Percentiles rank a stretch among this genome's conserved stretches.
phyloP scores from a whole-genome alignment of 2,113 vertebrate genomes.

The Scomber colias region DNA sequence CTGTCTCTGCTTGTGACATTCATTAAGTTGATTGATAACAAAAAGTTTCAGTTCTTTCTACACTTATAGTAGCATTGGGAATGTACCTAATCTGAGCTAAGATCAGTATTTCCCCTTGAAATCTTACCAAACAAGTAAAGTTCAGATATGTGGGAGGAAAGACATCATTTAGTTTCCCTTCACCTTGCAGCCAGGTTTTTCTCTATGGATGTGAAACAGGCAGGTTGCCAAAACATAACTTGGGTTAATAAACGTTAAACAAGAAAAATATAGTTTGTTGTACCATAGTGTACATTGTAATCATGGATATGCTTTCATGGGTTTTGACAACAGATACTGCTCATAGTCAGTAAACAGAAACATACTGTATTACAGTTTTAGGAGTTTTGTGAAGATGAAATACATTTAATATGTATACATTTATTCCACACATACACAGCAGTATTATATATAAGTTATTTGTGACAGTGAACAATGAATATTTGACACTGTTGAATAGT shows the following conservation, averaged over 20 bases:
- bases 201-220: conserved; percentile 45
- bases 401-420: no score
- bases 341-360: neutral
- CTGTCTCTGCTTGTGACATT: conserved; percentile 10
- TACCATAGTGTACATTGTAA: neutral
- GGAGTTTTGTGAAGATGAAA: no score
- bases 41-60: neutral
- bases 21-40: neutral
- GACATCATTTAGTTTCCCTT: conserved; percentile 41
- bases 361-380: neutral
- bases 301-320: neutral
- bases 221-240: neutral
- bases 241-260: neutral
- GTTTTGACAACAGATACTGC: neutral
- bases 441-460: no score
- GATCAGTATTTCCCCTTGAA: conserved; percentile 33
- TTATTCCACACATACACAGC: no score
- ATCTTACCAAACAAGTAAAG: conserved; percentile 26
- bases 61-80: neutral
- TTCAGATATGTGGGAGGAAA: conserved; percentile 46
- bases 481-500: no score
- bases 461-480: no score
- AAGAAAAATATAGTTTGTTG: neutral
- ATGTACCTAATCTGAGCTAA: conserved; percentile 10
- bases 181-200: conserved; percentile 10